A percentile compares a stretch with the other conserved stretches of the same genome.
Conservation (phyloP, 2,113 vertebrate species). For the Phaethornis superciliosus region DNA sequence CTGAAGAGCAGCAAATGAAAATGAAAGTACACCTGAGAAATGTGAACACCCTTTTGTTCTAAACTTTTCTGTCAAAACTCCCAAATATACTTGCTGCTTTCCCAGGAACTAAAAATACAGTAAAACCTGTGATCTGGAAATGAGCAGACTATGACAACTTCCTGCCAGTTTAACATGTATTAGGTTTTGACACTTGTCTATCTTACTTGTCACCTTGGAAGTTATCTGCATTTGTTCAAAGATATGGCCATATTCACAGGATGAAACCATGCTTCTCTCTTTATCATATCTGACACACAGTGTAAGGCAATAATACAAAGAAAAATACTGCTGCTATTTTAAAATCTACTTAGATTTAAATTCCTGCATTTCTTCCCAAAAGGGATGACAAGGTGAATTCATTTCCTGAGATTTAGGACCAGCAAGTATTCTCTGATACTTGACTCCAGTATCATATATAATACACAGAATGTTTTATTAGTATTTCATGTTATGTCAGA, state of each 20-base stretch:
- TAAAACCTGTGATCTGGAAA: slow-evolving; percentile 33
- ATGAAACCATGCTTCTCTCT: neutral
- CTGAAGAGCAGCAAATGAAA: neutral
- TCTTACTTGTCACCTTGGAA: slow-evolving; percentile 41
- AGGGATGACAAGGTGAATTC: slow-evolving; percentile 35
- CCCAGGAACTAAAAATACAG: neutral
- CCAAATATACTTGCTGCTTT: neutral
- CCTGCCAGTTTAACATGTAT: slow-evolving; percentile 1
- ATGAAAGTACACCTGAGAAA: neutral
- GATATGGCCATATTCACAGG: neutral
- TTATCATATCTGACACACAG: slow-evolving; percentile 23
- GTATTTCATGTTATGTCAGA: neutral
- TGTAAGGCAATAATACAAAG: neutral
- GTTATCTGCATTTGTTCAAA: slow-evolving; percentile 35
- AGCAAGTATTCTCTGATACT: neutral
- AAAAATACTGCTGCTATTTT: slow-evolving; percentile 30
- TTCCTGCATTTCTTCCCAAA: neutral
- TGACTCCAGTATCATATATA: neutral
- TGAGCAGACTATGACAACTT: slow-evolving; percentile 30
- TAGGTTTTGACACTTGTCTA: slow-evolving; percentile 53
- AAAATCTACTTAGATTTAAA: slow-evolving; percentile 33
- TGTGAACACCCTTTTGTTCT: slow-evolving; percentile 13
- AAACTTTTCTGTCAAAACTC: slow-evolving; percentile 18
- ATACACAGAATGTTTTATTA: neutral
- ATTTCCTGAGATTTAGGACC: neutral